Evolutionary conservation across 2,888 invertebrate genomes (phyloP).

Genomic region (Acanthopleura granulata): DNA sequence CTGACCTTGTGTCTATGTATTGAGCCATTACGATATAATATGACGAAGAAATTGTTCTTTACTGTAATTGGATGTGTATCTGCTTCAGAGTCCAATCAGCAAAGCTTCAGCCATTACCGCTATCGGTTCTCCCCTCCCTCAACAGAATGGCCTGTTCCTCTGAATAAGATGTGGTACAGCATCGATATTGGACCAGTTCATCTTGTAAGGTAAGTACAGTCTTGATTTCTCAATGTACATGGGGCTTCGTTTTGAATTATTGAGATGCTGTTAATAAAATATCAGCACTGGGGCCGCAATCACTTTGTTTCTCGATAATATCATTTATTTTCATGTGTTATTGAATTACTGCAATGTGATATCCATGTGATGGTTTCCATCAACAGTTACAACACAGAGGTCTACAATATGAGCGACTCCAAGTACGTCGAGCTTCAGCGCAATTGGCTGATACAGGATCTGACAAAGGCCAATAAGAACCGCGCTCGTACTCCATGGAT

Average conservation of each 20-base stretch:
- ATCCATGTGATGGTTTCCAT: neutral
- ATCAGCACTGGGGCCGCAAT: too few species aligned
- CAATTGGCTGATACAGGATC: conserved; percentile 52
- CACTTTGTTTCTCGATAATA: too few species aligned
- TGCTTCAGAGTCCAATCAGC: conserved; percentile 40
- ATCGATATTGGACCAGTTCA: conserved; percentile 62
- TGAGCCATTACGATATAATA: too few species aligned
- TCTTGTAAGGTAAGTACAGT: conserved; percentile 37
- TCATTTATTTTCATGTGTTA: too few species aligned
- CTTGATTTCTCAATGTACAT: too few species aligned
- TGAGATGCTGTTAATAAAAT: too few species aligned
- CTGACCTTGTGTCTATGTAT: too few species aligned
- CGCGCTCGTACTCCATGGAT: conserved; percentile 62
- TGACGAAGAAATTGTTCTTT: too few species aligned
- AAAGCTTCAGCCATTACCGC: conserved; percentile 48
- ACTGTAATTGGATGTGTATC: neutral
- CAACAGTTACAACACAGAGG: conserved; percentile 47
- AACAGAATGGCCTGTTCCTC: conserved; percentile 58
- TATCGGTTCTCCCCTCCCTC: conserved; percentile 59
- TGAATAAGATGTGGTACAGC: conserved; percentile 65
- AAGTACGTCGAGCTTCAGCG: conserved; percentile 73
- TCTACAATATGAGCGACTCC: conserved; percentile 70
- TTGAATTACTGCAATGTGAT: too few species aligned
- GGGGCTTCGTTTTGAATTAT: too few species aligned
- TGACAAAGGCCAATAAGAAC: conserved; percentile 52